Percentiles rank a stretch among this genome's conserved stretches.
phyloP scores from a whole-genome alignment of 2,113 vertebrate species.

The Syrmaticus mikado region DNA sequence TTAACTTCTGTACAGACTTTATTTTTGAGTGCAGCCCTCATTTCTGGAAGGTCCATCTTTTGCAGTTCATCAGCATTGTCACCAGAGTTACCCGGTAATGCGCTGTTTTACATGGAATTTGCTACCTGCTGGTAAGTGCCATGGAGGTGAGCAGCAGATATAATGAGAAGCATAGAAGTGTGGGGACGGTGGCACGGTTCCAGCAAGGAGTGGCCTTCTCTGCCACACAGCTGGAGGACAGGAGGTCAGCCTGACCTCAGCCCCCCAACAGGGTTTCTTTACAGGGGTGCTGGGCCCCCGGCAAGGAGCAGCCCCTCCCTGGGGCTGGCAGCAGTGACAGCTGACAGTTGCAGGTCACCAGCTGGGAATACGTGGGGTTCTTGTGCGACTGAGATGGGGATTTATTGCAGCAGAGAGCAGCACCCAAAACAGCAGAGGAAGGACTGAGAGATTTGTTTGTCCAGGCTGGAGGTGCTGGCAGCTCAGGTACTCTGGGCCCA shows the following conservation, averaged over 20 bases:
- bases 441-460: not conserved
- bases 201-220: not conserved
- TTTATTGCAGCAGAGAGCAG: not conserved
- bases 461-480: not conserved
- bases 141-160: not conserved
- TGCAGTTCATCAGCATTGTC: not conserved
- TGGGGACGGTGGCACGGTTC: not conserved
- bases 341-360: not conserved
- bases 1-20: not conserved
- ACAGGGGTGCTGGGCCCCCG: not conserved
- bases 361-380: not conserved
- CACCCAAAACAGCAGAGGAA: not conserved
- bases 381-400: too few species aligned
- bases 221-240: not conserved
- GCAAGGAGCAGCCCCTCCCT: not conserved
- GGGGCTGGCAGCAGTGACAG: not conserved
- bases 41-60: not conserved
- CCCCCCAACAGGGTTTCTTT: too few species aligned
- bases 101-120: not conserved
- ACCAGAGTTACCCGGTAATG: not conserved
- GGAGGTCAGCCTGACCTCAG: not conserved
- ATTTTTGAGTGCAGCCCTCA: not conserved
- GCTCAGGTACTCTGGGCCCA: not conserved
- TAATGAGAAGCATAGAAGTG: not conserved
- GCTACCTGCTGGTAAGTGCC: not conserved